Percentiles rank a stretch among this genome's conserved stretches.
phyloP scores from a whole-genome alignment of 2,888 invertebrate genomes.

The Lycaena phlaeas region DNA sequence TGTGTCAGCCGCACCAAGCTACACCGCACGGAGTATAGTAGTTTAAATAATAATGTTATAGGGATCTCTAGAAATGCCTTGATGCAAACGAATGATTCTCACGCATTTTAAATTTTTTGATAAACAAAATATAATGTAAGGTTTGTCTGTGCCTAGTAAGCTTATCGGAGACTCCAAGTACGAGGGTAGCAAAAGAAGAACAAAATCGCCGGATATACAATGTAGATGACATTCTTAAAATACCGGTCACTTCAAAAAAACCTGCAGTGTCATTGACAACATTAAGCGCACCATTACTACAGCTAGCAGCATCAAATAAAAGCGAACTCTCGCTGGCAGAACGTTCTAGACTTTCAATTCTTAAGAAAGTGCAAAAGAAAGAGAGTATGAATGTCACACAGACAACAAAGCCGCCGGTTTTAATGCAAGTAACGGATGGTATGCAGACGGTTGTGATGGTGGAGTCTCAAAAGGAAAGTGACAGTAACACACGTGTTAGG shows the following conservation, averaged over 20 bases:
- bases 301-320: slow-evolving; percentile 1
- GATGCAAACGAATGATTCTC: no score
- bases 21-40: no score
- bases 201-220: slow-evolving; percentile 20
- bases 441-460: slow-evolving; percentile 48
- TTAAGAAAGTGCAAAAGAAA: slow-evolving; percentile 46
- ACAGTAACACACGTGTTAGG: slow-evolving; percentile 24
- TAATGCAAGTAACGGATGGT: slow-evolving; percentile 41
- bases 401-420: slow-evolving; percentile 45
- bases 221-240: slow-evolving; percentile 15
- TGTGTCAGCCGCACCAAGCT: no score
- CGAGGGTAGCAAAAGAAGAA: slow-evolving; percentile 14
- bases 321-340: slow-evolving; percentile 42
- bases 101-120: no score
- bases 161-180: slow-evolving; percentile 16
- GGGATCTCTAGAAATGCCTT: no score
- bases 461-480: slow-evolving; percentile 38
- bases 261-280: no score
- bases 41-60: no score
- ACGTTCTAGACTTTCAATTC: slow-evolving; percentile 49
- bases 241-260: no score
- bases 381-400: slow-evolving; percentile 27
- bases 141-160: slow-evolving; percentile 54
- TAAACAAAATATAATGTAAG: slow-evolving; percentile 29
- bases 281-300: slow-evolving; percentile 7